Base-by-base conservation (phyloP, 2,888 invertebrate species). In the Sesia apiformis region DNA sequence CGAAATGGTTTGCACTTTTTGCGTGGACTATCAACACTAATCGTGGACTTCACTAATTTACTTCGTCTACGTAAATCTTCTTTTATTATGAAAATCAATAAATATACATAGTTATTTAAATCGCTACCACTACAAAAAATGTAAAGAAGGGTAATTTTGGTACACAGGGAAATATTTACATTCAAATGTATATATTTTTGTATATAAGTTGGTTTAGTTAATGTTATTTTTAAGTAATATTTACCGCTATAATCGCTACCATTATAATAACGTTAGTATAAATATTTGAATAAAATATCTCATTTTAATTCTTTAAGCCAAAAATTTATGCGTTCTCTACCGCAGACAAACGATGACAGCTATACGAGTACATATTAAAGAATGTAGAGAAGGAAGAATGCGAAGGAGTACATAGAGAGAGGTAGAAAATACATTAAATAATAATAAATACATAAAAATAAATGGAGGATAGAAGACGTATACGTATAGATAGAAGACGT, bases 71-170 rank as follows among this genome's bases (percentile, higher is more conserved):
- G 6, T 23, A 40, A 8, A 7, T 52, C 43, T 7, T 42, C 43
- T 42, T 43, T 53, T 41, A 39, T 46, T 53, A 52, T 46, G 7
- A 43, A 53, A 42, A 23, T 53, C 38, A 38, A 38, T 50, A 50
- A 52, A 39, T 54, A 39, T 54, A 54, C 7, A 38, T 42, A 54
- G 38, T 41, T 54, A 38, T 50, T 51, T 8, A 39, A 39, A 46
- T 23, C 23, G 23, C 82, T 87, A 87, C 74, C 60, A 55, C 84
- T 87, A 87, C 83, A 76, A 84, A 83, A 84, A 81, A 86, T 88
- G 87, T 88, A 88, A 84, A 88, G 87, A 88, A 88, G 87, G 79
- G 81, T 81, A 80, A 76, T 83, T 55, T 87, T 87, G 84, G 84
- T 88, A 88, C 86, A 88, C 77, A 76, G 78, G 81, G 77, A 80